A percentile compares a stretch with the other conserved stretches of the same genome.
These are phyloP conservation scores for Gallinago undulata DNA, from an alignment of 2,113 vertebrate species.

Conservation along the genomic window DNA sequence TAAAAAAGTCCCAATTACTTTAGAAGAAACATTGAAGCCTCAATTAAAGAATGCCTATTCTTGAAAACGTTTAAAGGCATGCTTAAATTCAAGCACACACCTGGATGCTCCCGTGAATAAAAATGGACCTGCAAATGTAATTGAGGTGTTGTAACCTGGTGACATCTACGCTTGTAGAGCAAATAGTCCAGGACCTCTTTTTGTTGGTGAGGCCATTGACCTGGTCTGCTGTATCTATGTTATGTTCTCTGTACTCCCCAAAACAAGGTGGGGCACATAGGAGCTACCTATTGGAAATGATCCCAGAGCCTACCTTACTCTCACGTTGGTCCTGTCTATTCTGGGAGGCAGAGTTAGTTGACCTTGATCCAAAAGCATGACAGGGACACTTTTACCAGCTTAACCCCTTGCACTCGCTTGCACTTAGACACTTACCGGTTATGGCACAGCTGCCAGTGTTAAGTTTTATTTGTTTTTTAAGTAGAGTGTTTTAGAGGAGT, in stretches of 20 bases:
- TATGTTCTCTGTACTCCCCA: neutral
- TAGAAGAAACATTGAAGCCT: neutral
- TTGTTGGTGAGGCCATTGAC: neutral
- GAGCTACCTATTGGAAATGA: neutral
- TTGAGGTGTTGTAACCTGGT: neutral
- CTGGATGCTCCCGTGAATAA: neutral
- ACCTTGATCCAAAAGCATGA: neutral
- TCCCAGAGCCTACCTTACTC: neutral
- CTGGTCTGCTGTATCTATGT: neutral
- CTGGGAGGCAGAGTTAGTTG: rapidly evolving
- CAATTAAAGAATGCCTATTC: neutral
- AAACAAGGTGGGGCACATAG: neutral
- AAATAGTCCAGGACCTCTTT: neutral
- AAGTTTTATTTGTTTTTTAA: neutral
- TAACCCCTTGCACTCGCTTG: neutral
- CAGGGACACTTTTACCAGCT: neutral
- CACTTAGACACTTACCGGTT: neutral
- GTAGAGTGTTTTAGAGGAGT: neutral
- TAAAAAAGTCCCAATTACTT: neutral
- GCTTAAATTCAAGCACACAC: neutral
- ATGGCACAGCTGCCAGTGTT: neutral
- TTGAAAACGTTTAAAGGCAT: neutral
- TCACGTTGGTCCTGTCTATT: neutral
- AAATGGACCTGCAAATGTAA: neutral
- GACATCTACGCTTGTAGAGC: neutral